These are phyloP conservation scores for Tetranychus piercei DNA, from an alignment of 2,888 invertebrate species.

Conservation along the genomic window DNA sequence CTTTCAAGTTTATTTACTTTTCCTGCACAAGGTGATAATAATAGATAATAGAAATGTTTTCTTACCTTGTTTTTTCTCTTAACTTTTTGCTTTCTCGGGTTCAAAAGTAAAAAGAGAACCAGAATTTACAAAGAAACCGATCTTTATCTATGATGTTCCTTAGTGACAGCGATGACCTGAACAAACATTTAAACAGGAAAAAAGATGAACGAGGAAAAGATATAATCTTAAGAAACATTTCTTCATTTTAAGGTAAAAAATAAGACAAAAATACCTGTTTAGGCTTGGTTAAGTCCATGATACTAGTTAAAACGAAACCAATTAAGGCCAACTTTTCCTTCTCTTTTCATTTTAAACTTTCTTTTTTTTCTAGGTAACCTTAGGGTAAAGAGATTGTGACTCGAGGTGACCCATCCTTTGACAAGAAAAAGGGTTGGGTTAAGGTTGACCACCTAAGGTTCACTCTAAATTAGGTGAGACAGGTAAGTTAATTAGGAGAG, in stretches of 20 bases:
- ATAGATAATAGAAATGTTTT: not conserved
- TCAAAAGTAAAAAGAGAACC: not conserved
- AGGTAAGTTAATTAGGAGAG: not conserved
- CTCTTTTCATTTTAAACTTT: not conserved
- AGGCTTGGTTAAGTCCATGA: not conserved
- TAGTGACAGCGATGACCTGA: not conserved
- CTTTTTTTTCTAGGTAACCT: not conserved
- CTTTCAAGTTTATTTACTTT: not conserved
- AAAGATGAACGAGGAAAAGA: not conserved
- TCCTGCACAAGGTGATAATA: not conserved
- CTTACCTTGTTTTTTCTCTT: not conserved
- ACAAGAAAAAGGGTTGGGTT: not conserved
- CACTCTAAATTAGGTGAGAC: not conserved
- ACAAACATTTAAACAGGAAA: not conserved
- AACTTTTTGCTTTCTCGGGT: not conserved
- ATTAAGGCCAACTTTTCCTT: not conserved
- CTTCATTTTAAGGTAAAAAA: not conserved
- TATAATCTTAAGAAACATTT: not conserved
- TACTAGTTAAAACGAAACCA: not conserved
- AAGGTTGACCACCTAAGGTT: not conserved
- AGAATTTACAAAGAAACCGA: not conserved
- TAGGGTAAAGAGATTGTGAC: not conserved
- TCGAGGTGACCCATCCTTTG: not conserved
- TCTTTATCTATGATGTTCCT: not conserved
- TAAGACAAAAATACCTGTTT: not conserved